Evolutionary conservation across 2,888 invertebrate genomes (phyloP).

Genomic region (Drosophila dives): DNA sequence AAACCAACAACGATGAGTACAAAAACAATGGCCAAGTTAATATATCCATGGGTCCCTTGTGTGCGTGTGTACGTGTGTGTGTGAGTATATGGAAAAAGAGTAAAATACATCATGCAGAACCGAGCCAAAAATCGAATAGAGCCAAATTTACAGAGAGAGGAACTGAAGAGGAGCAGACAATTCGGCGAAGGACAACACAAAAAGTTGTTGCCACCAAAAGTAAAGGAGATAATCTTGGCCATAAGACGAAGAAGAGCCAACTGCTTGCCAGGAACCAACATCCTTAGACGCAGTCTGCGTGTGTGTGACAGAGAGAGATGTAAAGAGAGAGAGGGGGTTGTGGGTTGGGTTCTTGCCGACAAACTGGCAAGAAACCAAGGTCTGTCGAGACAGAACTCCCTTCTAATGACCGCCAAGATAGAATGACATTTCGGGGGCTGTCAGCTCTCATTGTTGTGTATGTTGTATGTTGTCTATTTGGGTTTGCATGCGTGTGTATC

Average conservation of each 20-base stretch:
- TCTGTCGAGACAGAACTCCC: conserved; percentile 66
- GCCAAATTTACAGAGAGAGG: conserved; percentile 4
- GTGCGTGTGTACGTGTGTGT: not conserved
- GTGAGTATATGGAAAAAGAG: conserved; percentile 65
- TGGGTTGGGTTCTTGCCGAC: conserved; percentile 34
- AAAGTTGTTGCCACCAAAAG: conserved; percentile 80
- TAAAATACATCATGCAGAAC: conserved; percentile 81
- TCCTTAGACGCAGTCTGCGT: conserved; percentile 43
- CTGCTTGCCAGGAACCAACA: conserved; percentile 67
- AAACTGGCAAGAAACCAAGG: conserved; percentile 59
- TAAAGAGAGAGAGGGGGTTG: not conserved
- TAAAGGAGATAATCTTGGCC: conserved; percentile 80
- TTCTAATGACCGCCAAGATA: conserved; percentile 82
- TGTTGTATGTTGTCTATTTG: conserved; percentile 54
- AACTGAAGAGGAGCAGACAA: conserved; percentile 26
- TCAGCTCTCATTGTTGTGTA: conserved; percentile 77
- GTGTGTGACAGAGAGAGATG: conserved; percentile 1
- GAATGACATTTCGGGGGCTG: conserved; percentile 81
- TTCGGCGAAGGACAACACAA: conserved; percentile 36
- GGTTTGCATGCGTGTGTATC: conserved; percentile 29
- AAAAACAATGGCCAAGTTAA: conserved; percentile 80
- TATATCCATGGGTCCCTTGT: conserved; percentile 56
- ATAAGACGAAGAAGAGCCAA: conserved; percentile 60
- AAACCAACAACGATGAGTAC: conserved; percentile 70
- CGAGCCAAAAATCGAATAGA: conserved; percentile 33